These are phyloP conservation scores for Dasyornis broadbenti DNA, from an alignment of 2,113 vertebrate species.

Conservation along the genomic window DNA sequence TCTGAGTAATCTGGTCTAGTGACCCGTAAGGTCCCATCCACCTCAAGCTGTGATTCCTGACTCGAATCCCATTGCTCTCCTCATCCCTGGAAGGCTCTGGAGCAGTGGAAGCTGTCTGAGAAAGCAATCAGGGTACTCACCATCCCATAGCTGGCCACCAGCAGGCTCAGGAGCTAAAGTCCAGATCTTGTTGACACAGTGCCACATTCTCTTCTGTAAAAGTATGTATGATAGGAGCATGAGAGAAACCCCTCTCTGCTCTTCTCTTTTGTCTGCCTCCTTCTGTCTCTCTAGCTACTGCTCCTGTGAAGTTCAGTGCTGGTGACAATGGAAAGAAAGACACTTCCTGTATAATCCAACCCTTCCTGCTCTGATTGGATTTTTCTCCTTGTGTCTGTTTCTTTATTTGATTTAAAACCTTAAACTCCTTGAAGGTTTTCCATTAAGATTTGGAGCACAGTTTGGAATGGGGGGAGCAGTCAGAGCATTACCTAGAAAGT, in stretches of 20 bases:
- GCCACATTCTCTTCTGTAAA: background rate
- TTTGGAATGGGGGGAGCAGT: background rate
- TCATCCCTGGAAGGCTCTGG: background rate
- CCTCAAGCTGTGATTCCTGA: background rate
- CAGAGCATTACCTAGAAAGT: background rate
- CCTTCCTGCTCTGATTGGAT: conserved; percentile 31
- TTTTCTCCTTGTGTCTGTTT: background rate
- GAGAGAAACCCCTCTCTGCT: background rate
- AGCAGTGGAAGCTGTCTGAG: background rate
- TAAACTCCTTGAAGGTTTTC: conserved; percentile 9
- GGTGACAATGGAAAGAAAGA: background rate
- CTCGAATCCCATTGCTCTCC: background rate
- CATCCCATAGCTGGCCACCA: fast-evolving
- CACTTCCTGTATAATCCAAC: background rate
- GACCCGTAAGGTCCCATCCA: background rate
- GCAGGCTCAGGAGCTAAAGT: background rate
- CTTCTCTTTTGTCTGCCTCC: background rate
- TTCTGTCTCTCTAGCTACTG: background rate
- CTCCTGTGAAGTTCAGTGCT: background rate
- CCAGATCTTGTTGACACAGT: background rate
- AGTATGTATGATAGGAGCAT: background rate
- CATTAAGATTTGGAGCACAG: conserved; percentile 11
- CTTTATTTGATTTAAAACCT: conserved; percentile 45
- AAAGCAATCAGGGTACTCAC: background rate
- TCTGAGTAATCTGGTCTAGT: background rate